Base-by-base conservation (phyloP, 2,797 vertebrate genomes). In the Novumbra hubbsi region DNA sequence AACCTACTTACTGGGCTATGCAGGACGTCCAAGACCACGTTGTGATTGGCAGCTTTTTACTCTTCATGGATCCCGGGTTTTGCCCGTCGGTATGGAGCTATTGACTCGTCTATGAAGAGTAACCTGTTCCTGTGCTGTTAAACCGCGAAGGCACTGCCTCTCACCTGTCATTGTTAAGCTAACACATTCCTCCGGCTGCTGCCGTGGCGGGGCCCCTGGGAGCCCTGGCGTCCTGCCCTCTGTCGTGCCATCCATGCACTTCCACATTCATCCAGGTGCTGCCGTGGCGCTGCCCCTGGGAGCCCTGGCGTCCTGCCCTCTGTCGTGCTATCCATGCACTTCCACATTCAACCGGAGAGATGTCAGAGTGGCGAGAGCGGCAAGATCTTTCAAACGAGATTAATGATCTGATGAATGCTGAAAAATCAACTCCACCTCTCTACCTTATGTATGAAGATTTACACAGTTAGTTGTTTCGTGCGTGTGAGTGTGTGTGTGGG, bases 161-260 rank as follows among this genome's bases (percentile, higher is more conserved):
- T 75, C 63, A 81, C 70, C 75, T 85, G 87, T 82, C 86, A 82
- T 87, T 87, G 86, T 72, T 65, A 41, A 77, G 83, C 83, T 78
- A 78, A 77, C 80, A 83, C 72, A 76, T 68, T 73, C 76, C 81
- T 84, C 76, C 76, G 81, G 84, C 76, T 77, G 76, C 74, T 81
- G 83, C 78, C 83, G 81, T 50, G 49, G 71, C 52, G 24, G 21
- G 6, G 7, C 55, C 21, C 55, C 11, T 14, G 52, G 19, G 19
- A n/a, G 73, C 70, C 69, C 76, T 88, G 84, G 84, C 82, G 81
- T 75, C 57, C 74, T 30, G 76, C 85, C 83, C 64, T 15, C 79
- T 78, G 64, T 82, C 78, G 69, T 79, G 55, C 55, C 55, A 60
- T 24, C 55, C 55, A 60, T 76, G 78, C 82, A 81, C 65, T 52